Evolutionary conservation across 2,113 vertebrate species (phyloP), one percentile per base, ranked within the genome.

Genomic region (Tragelaphus strepsiceros): DNA sequence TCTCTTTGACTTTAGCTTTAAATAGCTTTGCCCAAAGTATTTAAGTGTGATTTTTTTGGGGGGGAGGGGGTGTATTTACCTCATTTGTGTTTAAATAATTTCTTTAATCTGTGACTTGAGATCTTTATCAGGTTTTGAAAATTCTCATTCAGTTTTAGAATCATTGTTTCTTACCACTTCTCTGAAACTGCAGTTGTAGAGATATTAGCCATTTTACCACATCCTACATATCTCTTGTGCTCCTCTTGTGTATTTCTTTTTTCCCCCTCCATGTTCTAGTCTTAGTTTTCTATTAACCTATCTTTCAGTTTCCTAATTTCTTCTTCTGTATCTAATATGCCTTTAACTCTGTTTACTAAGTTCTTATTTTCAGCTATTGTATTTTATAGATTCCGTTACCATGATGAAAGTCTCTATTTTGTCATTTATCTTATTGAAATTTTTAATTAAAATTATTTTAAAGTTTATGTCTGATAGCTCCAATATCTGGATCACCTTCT

Each of bases 1-100:
- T 86, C 54, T 62, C 62, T 95, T 97, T 97, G 84, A 90, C 56
- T 71, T 97, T 74, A 62, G 56, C 82, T 95, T 88, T 96, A 74
- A 98, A 21, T 15, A 54, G 9, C 93, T 96, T 94, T 53, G 6
- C 12, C 2, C n/a, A 39, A 22, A 71, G 10, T 71, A 39, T 22
- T 39, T 39, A 32, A 62, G 28, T 62, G 49, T 94, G 10, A 22
- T 84, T 92, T 89, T 93, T 85, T 30, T 9, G 0, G 11, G 32
- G 32, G 7, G 1, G 17, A 4, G 64, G 8, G 32, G 1, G 3
- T 61, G 6, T 97, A 89, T 94, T 96, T 94, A 83, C 74, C 35
- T 15, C 92, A 28, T 24, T 39, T 64, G 2, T 17, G 21, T 91
- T 96, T 67, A 87, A 78, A 80, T 22, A 89, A 26, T 54, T 92